Base-by-base conservation (phyloP, 1,140 invertebrate genomes). In the Heliconius melpomene region DNA sequence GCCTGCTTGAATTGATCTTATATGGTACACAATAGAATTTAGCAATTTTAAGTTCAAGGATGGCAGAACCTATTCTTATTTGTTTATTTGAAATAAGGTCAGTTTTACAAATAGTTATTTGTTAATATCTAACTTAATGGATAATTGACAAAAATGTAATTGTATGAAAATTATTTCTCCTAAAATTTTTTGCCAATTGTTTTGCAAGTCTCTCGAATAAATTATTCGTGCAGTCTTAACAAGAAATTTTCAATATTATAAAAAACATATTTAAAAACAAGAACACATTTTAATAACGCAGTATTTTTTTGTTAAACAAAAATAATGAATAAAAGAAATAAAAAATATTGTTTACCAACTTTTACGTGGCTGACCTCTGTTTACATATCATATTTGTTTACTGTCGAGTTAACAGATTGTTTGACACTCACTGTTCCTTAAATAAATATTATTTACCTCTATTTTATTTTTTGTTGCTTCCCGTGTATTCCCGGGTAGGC, bases 341-440 rank as follows among this genome's bases (percentile, higher is more conserved):
- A 50, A 40, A 79, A 46, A 82, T 52, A 83, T 74, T 86, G 79
- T 83, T 83, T 81, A 81, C 83, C 66, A 77, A 82, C 36, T 71
- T 80, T 80, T 74, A 75, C 76, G 32, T 78, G 72, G 82, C 72
- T 80, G 84, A 80, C 85, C 83, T 86, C 79, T 71, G 80, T 83
- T 83, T 82, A 83, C 80, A 82, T 81, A 83, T 83, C 79, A 46
- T 81, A 77, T 83, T 86, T 85, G 79, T 85, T 83, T 82, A 81
- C 71, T 77, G 79, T 75, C 71, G 70, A 71, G 52, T 81, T 74
- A 82, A 82, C 77, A 80, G 74, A 13, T 8, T 11, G 57, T 7
- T 66, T n/a, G 13, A 60, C 52, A 75, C 52, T 66, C 74, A 72
- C 66, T n/a, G 46, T 70, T 66, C 29, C 60, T 38, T 40, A 76